Conservation (phyloP, 2,888 invertebrate genomes). For the Pristionchus exspectatus region DNA sequence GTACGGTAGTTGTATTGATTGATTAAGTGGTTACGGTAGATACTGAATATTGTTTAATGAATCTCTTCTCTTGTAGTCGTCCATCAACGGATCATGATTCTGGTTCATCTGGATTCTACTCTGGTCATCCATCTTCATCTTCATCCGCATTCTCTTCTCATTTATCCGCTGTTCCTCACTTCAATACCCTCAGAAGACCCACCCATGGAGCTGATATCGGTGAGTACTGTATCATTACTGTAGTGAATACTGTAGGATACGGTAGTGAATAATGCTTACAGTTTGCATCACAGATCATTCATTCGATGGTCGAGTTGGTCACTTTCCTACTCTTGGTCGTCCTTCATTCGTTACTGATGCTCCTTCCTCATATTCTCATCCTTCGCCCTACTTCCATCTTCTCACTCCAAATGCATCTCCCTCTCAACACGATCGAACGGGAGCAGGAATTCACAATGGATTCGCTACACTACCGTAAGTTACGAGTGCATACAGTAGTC, state of each 20-base stretch:
- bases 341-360: not conserved
- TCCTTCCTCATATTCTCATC: not conserved
- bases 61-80: not conserved
- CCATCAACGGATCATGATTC: constrained; percentile 50
- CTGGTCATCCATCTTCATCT: constrained; percentile 45
- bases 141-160: constrained; percentile 50
- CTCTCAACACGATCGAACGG: constrained; percentile 25
- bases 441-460: constrained; percentile 21
- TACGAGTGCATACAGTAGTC: not conserved
- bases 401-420: constrained; percentile 35
- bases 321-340: constrained; percentile 41
- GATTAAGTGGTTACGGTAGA: not conserved
- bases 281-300: not conserved
- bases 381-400: constrained; percentile 27
- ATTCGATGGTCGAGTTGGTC: not conserved
- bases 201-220: constrained; percentile 27
- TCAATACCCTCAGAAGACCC: constrained; percentile 55
- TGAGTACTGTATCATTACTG: constrained; percentile 22
- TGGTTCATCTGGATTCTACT: constrained; percentile 53
- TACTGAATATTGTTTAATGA: not conserved
- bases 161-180: constrained; percentile 46
- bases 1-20: constrained; percentile 36
- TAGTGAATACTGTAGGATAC: not conserved
- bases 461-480: constrained; percentile 52
- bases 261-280: not conserved